Evolutionary conservation across 1,140 invertebrate genomes (phyloP), one percentile per base, ranked within the genome.

Genomic region (Copidosoma floridanum): DNA sequence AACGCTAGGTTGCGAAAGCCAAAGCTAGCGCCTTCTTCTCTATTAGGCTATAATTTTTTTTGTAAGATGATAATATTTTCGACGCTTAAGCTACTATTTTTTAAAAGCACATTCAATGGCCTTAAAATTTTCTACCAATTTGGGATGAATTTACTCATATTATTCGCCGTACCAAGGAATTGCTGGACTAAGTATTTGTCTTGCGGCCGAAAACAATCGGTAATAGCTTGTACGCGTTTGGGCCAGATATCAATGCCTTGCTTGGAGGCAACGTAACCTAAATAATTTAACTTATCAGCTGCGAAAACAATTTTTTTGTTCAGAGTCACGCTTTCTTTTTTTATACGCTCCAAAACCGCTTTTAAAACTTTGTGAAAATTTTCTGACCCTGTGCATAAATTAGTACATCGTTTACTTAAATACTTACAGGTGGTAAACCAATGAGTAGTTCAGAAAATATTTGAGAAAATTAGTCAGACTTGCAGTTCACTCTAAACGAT

Each of bases 161-260:
- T 68, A 62, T 70, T 68, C 26, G 65, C 48, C 40, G 54, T 57
- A 3, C 65, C 65, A 3, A 68, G 43, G 41, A 68, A 68, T 52
- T 69, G 58, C 44, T 73, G 56, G 1, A 83, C 48, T 3, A 75
- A 65, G 59, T 75, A 73, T 41, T 73, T 71, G 23, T 71, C 69
- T 40, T 44, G 37, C 35, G 65, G 61, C 32, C 40, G 50, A 11
- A 76, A 79, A 47, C 69, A 71, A 5, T 76, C 46, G 8, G 37
- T 24, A 20, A 80, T 67, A 1, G 69, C 69, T 18, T 35, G 38
- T 0, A 77, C 58, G 47, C 74, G 69, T 12, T 68, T 61, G 8
- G 71, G 70, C 54, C 67, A 65, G 12, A 71, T 61, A n/a, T 54
- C 14, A 20, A 78, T 67, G 2, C 72, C 70, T 32, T 68, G 24